Conservation (phyloP, 2,888 invertebrate species). For the Drosophila imparisetae region DNA sequence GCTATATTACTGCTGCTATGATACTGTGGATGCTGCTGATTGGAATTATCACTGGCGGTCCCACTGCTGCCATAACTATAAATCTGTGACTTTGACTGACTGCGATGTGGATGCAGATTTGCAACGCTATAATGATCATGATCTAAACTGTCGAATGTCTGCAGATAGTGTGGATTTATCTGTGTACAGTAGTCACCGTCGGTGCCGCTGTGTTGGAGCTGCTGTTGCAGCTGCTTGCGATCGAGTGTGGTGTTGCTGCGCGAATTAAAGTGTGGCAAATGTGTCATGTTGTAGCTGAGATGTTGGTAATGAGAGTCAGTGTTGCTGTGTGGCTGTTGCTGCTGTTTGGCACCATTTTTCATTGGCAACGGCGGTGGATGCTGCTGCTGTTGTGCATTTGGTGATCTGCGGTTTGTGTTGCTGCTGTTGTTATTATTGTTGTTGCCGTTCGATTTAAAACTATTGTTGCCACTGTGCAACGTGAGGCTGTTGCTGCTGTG, state of each 20-base stretch:
- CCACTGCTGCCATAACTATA: slow-evolving; percentile 80
- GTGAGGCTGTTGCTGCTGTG: slow-evolving; percentile 67
- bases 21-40: slow-evolving; percentile 63
- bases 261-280: slow-evolving; percentile 74
- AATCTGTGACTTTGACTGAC: slow-evolving; percentile 83
- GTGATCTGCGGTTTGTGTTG: slow-evolving; percentile 60
- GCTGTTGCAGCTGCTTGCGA: slow-evolving; percentile 55
- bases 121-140: slow-evolving; percentile 83
- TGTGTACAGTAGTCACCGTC: slow-evolving; percentile 78
- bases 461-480: slow-evolving; percentile 71
- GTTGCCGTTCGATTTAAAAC: slow-evolving; percentile 72
- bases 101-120: slow-evolving; percentile 71
- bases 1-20: slow-evolving; percentile 74
- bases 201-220: slow-evolving; percentile 16
- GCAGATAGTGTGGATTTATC: slow-evolving; percentile 82
- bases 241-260: slow-evolving; percentile 76
- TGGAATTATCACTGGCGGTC: slow-evolving; percentile 73
- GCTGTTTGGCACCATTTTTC: slow-evolving; percentile 73
- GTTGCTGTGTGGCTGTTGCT: slow-evolving; percentile 48
- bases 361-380: slow-evolving; percentile 76
- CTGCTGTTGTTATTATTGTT: slow-evolving; percentile 44
- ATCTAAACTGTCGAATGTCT: slow-evolving; percentile 82
- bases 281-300: slow-evolving; percentile 62
- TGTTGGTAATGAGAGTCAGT: slow-evolving; percentile 72
- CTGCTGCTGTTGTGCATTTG: slow-evolving; percentile 57